Evolutionary conservation across 2,113 vertebrate genomes (phyloP).

Genomic region (Lamprologus sp.): DNA sequence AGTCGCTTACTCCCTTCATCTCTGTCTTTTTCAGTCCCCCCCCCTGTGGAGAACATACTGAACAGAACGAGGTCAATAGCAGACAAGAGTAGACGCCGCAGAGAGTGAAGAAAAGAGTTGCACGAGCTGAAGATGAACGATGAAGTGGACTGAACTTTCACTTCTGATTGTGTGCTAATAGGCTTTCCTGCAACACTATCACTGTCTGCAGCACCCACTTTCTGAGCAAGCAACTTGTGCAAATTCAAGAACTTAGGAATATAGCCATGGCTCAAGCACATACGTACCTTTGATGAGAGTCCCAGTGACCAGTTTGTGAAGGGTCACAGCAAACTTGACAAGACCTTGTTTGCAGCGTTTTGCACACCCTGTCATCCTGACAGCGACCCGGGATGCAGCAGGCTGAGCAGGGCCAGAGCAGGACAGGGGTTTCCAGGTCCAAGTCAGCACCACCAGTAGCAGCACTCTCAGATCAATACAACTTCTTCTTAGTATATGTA

Average conservation of each 20-base stretch:
- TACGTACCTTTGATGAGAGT: slow-evolving; percentile 88
- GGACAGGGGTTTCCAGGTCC: not conserved
- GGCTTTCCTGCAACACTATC: not conserved
- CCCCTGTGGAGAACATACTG: not conserved
- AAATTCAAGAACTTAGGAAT: not conserved
- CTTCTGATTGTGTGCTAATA: not conserved
- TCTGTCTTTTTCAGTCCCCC: slow-evolving; percentile 37
- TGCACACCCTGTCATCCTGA: slow-evolving; percentile 82
- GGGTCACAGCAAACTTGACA: slow-evolving; percentile 80
- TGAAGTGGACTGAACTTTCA: not conserved
- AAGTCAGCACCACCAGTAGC: not conserved
- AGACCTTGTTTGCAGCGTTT: slow-evolving; percentile 84
- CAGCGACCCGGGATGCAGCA: not conserved
- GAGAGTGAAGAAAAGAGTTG: not conserved
- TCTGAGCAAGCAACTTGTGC: not conserved
- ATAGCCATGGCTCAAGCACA: not conserved
- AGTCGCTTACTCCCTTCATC: slow-evolving; percentile 41
- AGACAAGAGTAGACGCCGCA: not conserved
- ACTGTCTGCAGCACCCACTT: not conserved
- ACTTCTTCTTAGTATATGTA: not conserved
- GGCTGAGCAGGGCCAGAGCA: slow-evolving; percentile 9
- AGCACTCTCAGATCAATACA: not conserved
- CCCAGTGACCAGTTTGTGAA: slow-evolving; percentile 85
- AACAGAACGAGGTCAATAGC: slow-evolving; percentile 47
- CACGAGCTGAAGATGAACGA: not conserved